Base-by-base conservation (phyloP, 2,797 vertebrate genomes). In the Pangasius macronema region DNA sequence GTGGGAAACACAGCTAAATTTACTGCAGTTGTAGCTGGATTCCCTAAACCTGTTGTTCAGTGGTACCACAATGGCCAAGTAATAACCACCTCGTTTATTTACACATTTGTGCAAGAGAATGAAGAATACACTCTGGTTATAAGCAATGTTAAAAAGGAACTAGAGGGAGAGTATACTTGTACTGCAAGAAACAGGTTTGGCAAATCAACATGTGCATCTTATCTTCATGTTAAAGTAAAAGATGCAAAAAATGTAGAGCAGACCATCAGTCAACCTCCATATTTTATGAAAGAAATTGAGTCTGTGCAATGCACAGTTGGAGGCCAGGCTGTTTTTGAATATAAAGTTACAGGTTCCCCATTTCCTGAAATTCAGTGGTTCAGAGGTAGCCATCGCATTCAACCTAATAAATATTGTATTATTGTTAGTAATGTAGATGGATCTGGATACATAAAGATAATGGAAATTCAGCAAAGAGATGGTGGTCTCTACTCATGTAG, bases 111-210 rank as follows among this genome's bases (percentile, higher is more conserved):
- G 82, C 95, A 96, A 61, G 94, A 97, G 61, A 93, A 87, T 53
- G 95, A 95, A 27, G 94, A 97, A 87, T 95, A 97, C 81, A 97
- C 95, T 88, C 93, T 98, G 83, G 94, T 98, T 70, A 96, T 99
- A 85, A 92, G 93, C 2, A 92, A 94, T n/a, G 94, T 94, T 1
- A 92, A 90, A 61, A 87, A 87, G 83, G 95, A 96, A 83, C 90
- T 95, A 88, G 96, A 95, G 83, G 98, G 98, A 42, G 95, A 97
- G 86, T 99, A 98, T 82, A 93, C 84, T 0, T 99, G 98, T 0
- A 85, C 94, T 8, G 96, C 97, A 75, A 97, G 95, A 85, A 99
- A 97, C 85, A 91, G 87, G 0, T 94, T 96, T 0, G 97, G 98
- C 5, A 94, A 96, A 86, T 91, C 93, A 0, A 91, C 89, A 0